Conservation (phyloP, 1,140 invertebrate species). For the Zelostemma sp. region DNA sequence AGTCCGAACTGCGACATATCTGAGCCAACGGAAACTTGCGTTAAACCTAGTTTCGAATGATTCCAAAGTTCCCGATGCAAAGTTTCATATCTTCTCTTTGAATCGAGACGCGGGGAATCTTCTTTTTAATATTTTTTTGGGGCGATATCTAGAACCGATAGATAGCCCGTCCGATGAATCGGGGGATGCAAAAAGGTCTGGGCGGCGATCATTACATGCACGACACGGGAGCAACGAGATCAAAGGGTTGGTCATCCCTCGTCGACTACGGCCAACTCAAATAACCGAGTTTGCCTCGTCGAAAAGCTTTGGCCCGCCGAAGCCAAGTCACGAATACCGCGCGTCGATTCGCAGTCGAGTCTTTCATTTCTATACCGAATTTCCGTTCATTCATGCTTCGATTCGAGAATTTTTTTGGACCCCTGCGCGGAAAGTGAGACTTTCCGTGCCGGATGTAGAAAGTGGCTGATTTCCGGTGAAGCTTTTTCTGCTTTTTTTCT, state of each 20-base stretch:
- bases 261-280: conserved; percentile 66
- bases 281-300: conserved; percentile 65
- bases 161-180: conserved; percentile 62
- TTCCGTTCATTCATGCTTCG: conserved; percentile 48
- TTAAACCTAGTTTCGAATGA: background rate
- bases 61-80: no score
- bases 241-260: conserved; percentile 67
- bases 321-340: conserved; percentile 65
- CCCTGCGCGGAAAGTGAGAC: no score
- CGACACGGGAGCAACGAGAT: conserved; percentile 58
- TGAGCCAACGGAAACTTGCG: conserved; percentile 46
- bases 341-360: conserved; percentile 41
- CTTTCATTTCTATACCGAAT: conserved; percentile 52
- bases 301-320: conserved; percentile 57
- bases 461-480: no score
- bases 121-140: conserved; percentile 37
- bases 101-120: background rate
- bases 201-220: conserved; percentile 52
- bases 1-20: conserved; percentile 84
- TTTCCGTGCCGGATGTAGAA: no score
- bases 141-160: conserved; percentile 54
- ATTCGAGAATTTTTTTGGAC: no score
- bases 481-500: no score
- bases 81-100: no score
- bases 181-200: conserved; percentile 52